Base-by-base conservation (phyloP, 2,797 vertebrate genomes). In the Neoniphon sammara region DNA sequence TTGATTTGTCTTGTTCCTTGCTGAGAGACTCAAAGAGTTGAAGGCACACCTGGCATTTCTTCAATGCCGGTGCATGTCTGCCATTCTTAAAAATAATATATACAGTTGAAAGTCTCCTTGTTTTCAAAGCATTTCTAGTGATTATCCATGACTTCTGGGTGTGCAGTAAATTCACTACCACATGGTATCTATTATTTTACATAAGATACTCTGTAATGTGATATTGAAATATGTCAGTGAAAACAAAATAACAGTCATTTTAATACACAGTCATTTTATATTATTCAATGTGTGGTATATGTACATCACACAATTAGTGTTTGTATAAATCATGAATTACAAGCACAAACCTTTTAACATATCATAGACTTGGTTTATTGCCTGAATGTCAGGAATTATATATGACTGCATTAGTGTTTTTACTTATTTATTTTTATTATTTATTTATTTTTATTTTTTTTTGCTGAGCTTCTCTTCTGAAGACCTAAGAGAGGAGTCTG, bases 321-420 rank as follows among this genome's bases (percentile, higher is more conserved):
- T 66, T 49, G 56, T 34, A 11, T 44, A 47, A 59, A 21, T 63
- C 52, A 11, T 34, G 31, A 34, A 17, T 18, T 47, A 15, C 17
- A n/a, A 56, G 47, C 53, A 70, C 9, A 68, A 55, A 57, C 15
- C 34, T 46, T 70, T 53, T 52, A 54, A n/a, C 36, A 53, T 25
- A 34, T 62, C 23, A 68, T 0, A 42, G 7, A 58, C 39, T 25
- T 70, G 61, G 9, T 20, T 57, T 53, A 34, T 11, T 42, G 80
- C 53, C 47, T 31, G 44, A n/a, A 23, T 27, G 50, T 64, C 34
- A 15, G 15, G 56, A 66, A 59, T 56, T n/a, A 58, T 42, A 52
- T 61, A 73, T 15, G 44, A 73, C 5, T 65, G 23, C 23, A 66
- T 57, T 63, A 27, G 25, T 27, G 25, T 27, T 27, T 27, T 27